Evolutionary conservation across 2,888 invertebrate genomes (phyloP), one percentile per base, ranked within the genome.

Genomic region (Cybosia mesomella): DNA sequence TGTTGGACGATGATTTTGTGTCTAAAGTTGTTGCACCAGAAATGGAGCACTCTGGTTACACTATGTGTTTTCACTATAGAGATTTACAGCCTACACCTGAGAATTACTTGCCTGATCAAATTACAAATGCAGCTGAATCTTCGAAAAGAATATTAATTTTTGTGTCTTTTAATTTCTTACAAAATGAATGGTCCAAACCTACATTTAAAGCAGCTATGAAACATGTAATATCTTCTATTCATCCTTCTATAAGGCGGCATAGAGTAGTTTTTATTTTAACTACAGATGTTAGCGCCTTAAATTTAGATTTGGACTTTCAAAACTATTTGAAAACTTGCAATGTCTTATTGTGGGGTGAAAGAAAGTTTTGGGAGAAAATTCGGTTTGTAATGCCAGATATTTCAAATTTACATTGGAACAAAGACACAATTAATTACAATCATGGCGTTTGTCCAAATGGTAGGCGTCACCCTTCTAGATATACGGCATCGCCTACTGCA

Each of bases 311-410:
- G 64, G 97, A 98, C 83, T 95, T 98, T 63, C 96, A 97, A 88
- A 95, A 96, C 66, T 95, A 97, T 74, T 93, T 97, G 71, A 96
- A 97, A 85, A 96, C 97, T 84, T 96, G 97, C 93, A 96, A 96
- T 53, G 96, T 97, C 64, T 95, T 97, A 76, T 95, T 97, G 76
- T 97, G 97, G 97, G 97, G 97, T 75, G 98, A 98, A 91, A 97
- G 97, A 83, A 96, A 97, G 83, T 98, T 98, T 93, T 98, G 98
- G 98, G 97, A 98, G 83, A 98, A 98, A 92, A 95, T 98, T 75
- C 96, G 97, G 75, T 96, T 96, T 92, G 97, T 97, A 66, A 97
- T 98, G 96, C 98, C 98, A 71, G 98, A 98, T 79, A 94, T 95
- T 79, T 93, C 95, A 66, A 96, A 96, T 86, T 94, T 96, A 81